These are phyloP conservation scores for Podiceps cristatus DNA, from an alignment of 2,113 vertebrate genomes.

Conservation along the genomic window DNA sequence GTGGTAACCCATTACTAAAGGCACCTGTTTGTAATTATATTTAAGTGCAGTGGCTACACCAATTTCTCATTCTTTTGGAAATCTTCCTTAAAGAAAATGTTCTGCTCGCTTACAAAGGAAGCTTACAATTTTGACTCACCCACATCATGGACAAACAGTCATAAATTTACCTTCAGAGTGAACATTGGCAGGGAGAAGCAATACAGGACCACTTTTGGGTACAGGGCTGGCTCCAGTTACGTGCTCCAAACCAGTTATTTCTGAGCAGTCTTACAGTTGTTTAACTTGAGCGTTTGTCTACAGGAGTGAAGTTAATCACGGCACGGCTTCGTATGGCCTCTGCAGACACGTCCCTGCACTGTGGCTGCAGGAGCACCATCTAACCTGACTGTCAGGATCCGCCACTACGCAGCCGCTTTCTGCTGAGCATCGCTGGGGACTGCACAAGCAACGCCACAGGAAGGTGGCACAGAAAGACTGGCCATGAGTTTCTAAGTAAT, in stretches of 20 bases:
- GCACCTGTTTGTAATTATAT: background rate
- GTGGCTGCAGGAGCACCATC: background rate
- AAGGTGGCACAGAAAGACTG: background rate
- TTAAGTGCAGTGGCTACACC: background rate
- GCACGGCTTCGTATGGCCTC: background rate
- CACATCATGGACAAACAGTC: background rate
- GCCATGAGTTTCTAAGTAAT: background rate
- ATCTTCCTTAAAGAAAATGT: background rate
- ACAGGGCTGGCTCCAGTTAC: background rate
- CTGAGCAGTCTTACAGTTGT: background rate
- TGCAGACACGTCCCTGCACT: background rate
- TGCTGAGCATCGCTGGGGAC: background rate
- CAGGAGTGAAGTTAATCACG: background rate
- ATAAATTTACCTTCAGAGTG: background rate
- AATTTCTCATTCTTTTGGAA: background rate
- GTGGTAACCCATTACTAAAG: background rate
- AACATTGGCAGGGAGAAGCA: background rate
- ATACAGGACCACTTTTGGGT: background rate
- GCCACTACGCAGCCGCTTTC: background rate
- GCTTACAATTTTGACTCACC: background rate
- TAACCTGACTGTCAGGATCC: rapidly evolving
- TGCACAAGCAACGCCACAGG: background rate
- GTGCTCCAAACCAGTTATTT: background rate
- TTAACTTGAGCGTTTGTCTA: background rate
- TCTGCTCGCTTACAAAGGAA: background rate